Evolutionary conservation across 1,140 invertebrate species (phyloP).

Genomic region (Eulimnadia texana): DNA sequence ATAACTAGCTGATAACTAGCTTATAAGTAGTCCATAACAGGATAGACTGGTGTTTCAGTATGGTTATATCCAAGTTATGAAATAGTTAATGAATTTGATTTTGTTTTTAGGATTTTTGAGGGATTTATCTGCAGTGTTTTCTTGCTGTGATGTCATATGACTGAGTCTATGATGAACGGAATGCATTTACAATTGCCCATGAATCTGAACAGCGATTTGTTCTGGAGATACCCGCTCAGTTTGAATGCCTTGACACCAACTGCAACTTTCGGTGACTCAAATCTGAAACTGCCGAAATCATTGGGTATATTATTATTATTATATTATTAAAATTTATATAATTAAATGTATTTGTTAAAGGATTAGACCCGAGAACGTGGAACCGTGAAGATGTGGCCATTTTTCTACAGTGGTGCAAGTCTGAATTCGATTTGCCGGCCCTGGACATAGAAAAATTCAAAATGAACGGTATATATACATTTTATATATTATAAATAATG

Average conservation of each 20-base stretch:
- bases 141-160: neutral
- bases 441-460: slow-evolving; percentile 89
- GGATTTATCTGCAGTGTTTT: too few species aligned
- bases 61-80: too few species aligned
- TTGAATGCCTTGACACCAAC: neutral
- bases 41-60: too few species aligned
- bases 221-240: neutral
- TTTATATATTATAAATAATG: too few species aligned
- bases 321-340: too few species aligned
- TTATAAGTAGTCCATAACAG: too few species aligned
- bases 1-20: too few species aligned
- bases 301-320: neutral
- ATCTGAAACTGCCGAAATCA: neutral
- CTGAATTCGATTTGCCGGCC: slow-evolving; percentile 79
- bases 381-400: slow-evolving; percentile 72
- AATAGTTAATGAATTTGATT: too few species aligned
- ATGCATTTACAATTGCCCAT: neutral
- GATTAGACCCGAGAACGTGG: slow-evolving; percentile 77
- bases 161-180: neutral
- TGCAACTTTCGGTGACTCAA: neutral
- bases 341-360: slow-evolving; percentile 29
- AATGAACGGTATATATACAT: slow-evolving; percentile 93
- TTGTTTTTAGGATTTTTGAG: too few species aligned
- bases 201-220: neutral
- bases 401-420: slow-evolving; percentile 81